Base-by-base conservation (phyloP, 2,888 invertebrate species). In the Chaitophorus viminalis region DNA sequence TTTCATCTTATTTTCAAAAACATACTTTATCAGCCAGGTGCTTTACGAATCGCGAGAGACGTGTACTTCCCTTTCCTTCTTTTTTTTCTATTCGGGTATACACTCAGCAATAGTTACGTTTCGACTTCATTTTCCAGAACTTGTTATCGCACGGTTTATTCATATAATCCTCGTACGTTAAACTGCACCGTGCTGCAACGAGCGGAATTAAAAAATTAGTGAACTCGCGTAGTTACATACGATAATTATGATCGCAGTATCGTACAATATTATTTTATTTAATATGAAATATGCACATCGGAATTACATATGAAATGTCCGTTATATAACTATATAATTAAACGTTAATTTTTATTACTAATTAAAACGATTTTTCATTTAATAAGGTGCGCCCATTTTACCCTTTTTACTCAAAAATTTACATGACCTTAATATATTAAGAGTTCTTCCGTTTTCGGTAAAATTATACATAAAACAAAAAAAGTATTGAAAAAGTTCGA, bases 401-500 rank as follows among this genome's bases (percentile, higher is more conserved):
- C 46, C n/a, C 1, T 74, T 54, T 29, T 74, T 74, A 29, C 36
- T 54, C 33, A 36, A 74, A 72, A 60, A 82, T 60, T 74, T 52
- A 74, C 11, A 82, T 36, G 36, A 74, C 74, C 74, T 82, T 82
- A 82, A 82, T 82, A 60, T 36, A 36, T 82, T 60, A 82, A 74
- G 54, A 18, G 0, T 33, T 54, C 74, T 54, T 60, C 54, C 74
- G 54, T 25, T 14, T 6, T 33, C 14, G 39, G 21, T 74, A 46
- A 54, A 82, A 74, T 36, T 60, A 78, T 33, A n/a, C 29, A 14
- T 9, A 68, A n/a, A 70, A 46, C 11, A 46, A 46, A 29, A 29
- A 82, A n/a, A n/a, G n/a, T n/a, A n/a, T n/a, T n/a, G n/a, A n/a
- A n/a, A n/a, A n/a, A n/a, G n/a, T n/a, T n/a, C n/a, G n/a, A n/a